Base-by-base conservation (phyloP, 2,113 vertebrate genomes). In the Caranx ignobilis region DNA sequence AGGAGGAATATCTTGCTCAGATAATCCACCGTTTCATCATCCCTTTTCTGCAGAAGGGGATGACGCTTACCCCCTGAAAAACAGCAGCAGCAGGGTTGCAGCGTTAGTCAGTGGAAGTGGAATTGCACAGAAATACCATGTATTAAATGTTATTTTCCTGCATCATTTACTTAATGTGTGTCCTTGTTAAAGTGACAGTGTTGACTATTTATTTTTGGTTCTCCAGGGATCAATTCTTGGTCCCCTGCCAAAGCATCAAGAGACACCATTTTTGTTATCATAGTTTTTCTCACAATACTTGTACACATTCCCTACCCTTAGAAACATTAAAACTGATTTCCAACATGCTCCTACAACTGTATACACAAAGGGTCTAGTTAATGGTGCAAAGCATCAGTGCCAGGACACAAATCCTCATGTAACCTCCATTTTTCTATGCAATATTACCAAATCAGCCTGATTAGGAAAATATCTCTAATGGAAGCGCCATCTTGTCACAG, bases 1-100 rank as follows among this genome's bases (percentile, higher is more conserved):
- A 65, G 56, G 74, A 82, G 52, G 61, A 82, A 82, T 71, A 87
- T 88, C 82, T 60, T 65, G 76, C 77, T 82, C 55, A 45, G 70
- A 86, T 77, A 80, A 88, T 74, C 35, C 75, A 74, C 43, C 1
- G 19, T 82, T 75, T 78, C 54, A 47, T 83, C 10, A 70, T 41
- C 56, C 59, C 64, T 69, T 31, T 45, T 88, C 21, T 75, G 35
- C 18, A 19, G 26, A 66, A 48, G 19, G 0, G 21, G 52, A 70
- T 0, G 57, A 80, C 16, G 71, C 73, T 19, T 70, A 65, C 13
- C 62, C 16, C 2, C 41, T 56, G 18, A 68, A 12, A 68, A 79
- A 62, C 5, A 54, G 39, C 57, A 65, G 52, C 68, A 55, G 10
- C 2, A 18, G 16, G 13, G 50, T 43, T 11, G 72, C 26, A 26